These are phyloP conservation scores for Trogon surrucura DNA, from an alignment of 2,113 vertebrate genomes.

Conservation along the genomic window DNA sequence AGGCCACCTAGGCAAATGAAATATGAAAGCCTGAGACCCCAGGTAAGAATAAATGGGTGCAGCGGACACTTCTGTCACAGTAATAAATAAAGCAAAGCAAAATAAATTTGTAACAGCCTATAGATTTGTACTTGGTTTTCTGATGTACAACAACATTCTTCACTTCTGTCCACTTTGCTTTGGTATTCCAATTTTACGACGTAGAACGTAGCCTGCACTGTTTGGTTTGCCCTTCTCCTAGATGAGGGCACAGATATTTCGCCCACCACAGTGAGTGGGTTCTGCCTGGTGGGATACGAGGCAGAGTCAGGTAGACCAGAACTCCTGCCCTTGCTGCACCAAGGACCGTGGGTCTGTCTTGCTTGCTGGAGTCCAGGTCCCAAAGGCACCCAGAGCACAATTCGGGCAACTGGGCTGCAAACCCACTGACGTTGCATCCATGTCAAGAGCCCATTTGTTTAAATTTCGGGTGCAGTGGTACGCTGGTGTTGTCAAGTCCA, in stretches of 20 bases:
- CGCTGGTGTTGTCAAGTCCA: not conserved
- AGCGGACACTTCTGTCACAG: not conserved
- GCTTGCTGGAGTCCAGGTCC: not conserved
- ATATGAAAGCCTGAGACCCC: conserved; percentile 15
- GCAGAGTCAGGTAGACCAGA: not conserved
- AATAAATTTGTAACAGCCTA: not conserved
- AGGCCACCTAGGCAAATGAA: conserved; percentile 30
- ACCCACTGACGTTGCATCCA: fast-evolving
- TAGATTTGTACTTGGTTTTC: not conserved
- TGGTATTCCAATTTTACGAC: not conserved
- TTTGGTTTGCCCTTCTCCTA: not conserved
- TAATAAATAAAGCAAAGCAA: conserved; percentile 7
- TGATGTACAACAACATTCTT: not conserved
- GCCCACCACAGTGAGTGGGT: not conserved
- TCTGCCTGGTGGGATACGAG: not conserved
- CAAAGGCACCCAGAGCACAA: not conserved
- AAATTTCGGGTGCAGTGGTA: not conserved
- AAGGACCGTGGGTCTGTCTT: not conserved
- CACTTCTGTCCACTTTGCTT: not conserved
- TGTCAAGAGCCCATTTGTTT: not conserved
- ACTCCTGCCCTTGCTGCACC: not conserved
- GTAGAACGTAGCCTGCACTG: not conserved
- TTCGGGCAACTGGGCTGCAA: not conserved
- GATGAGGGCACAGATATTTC: not conserved
- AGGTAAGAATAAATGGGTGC: conserved; percentile 24